Base-by-base conservation (phyloP, 2,797 vertebrate species). In the Vespertilio murinus region DNA sequence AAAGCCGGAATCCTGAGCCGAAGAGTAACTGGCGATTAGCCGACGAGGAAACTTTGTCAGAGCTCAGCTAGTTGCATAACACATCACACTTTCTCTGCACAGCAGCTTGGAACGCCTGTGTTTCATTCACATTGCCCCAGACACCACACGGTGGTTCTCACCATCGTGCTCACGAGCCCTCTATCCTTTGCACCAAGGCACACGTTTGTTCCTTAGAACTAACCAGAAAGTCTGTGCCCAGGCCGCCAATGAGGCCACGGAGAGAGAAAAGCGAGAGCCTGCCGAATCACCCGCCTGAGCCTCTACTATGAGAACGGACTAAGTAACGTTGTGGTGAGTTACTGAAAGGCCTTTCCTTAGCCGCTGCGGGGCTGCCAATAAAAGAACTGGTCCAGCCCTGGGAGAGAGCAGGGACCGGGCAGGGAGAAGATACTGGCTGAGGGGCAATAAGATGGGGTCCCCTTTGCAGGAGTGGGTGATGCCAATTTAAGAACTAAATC, bases 181-280 rank as follows among this genome's bases (percentile, higher is more conserved):
- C 47, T 83, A 73, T 40, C 71, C 79, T 91, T 88, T 35, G 80
- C 4, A 70, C 5, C 6, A 28, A 88, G 87, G 35, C 56, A 75
- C 85, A 88, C 8, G 20, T 49, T 78, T 78, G 56, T 80, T 35
- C 45, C 79, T 78, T 78, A 82, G 42, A 91, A 90, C 70, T 23
- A 61, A 81, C 61, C 69, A 86, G 47, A 35, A 89, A 92, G 56
- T 96, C 83, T 90, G 75, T 59, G 70, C 65, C 56, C 17, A 38
- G 47, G 7, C 94, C 64, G 75, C 74, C 94, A 87, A 83, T 17
- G 64, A 94, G 88, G 93, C 93, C 81, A 94, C 14, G 5, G 47
- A n/a, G 82, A 70, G 20, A 54, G 87, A 78, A 95, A 90, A 81
- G 90, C 71, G 18, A 47, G 25, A 93, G 33, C 38, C 42, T 25